Percentiles rank a stretch among this genome's conserved stretches.
phyloP scores from a whole-genome alignment of 2,797 vertebrate species.

The Choloepus didactylus region DNA sequence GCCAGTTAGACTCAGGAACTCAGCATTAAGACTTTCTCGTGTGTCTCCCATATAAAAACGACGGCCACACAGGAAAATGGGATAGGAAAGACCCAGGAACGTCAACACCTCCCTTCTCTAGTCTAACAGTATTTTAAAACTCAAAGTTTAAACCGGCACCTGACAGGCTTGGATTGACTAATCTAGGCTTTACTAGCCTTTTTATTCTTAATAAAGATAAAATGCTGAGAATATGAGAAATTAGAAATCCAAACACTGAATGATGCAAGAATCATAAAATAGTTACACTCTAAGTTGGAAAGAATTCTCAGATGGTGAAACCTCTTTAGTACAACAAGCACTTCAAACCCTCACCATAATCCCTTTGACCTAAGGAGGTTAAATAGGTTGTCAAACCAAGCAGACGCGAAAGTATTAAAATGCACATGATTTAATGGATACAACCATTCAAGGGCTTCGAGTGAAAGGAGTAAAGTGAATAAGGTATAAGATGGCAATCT shows the following conservation, averaged over 20 bases:
- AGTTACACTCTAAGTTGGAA: not conserved
- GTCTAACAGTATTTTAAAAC: not conserved
- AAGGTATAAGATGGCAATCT: not conserved
- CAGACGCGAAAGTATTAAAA: rapidly evolving
- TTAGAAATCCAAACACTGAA: not conserved
- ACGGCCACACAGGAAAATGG: not conserved
- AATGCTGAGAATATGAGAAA: not conserved
- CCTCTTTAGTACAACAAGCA: not conserved
- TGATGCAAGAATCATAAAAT: not conserved
- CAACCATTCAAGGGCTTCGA: rapidly evolving
- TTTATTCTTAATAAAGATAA: not conserved
- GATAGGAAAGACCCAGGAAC: not conserved
- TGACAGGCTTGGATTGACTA: not conserved
- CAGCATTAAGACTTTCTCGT: not conserved
- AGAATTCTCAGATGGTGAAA: not conserved
- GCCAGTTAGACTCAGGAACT: not conserved
- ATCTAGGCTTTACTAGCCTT: not conserved
- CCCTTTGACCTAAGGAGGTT: not conserved
- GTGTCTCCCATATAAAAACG: not conserved
- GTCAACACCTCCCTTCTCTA: not conserved
- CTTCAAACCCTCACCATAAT: rapidly evolving
- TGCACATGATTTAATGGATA: rapidly evolving
- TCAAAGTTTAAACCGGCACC: not conserved
- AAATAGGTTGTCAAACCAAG: not conserved
- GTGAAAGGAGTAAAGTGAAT: rapidly evolving